These are phyloP conservation scores for Encarsia formosa DNA, from an alignment of 2,888 invertebrate genomes.

Conservation along the genomic window DNA sequence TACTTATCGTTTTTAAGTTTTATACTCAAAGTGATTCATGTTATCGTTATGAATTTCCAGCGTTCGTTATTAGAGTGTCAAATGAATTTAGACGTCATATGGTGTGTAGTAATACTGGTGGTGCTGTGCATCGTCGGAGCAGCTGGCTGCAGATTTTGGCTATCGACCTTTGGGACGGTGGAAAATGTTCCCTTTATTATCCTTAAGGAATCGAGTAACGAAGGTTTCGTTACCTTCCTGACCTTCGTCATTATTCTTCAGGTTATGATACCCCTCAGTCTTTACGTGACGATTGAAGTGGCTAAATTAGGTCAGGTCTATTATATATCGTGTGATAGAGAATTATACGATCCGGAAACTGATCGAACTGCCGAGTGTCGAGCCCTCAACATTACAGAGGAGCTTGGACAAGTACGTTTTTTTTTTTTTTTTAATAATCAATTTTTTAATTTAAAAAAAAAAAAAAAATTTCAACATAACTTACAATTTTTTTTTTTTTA, in stretches of 20 bases:
- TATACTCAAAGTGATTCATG: background rate
- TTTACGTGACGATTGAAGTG: conserved; percentile 95
- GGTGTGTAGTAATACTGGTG: conserved; percentile 90
- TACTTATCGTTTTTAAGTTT: background rate
- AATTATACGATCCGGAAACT: conserved; percentile 79
- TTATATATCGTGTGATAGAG: conserved; percentile 86
- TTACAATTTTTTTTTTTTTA: background rate
- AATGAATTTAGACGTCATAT: conserved; percentile 94
- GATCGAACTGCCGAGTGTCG: conserved; percentile 85
- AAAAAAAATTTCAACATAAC: background rate
- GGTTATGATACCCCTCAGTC: conserved; percentile 93
- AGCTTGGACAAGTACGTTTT: conserved; percentile 77
- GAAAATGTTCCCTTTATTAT: conserved; percentile 65
- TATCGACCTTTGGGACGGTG: conserved; percentile 57
- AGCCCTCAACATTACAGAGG: conserved; percentile 94
- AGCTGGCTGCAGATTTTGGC: conserved; percentile 85
- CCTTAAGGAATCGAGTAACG: conserved; percentile 61
- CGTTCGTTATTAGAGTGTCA: conserved; percentile 85
- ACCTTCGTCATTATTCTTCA: conserved; percentile 93
- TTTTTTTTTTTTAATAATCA: background rate
- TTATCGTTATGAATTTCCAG: conserved; percentile 55
- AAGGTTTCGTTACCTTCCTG: conserved; percentile 87
- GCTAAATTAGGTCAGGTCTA: conserved; percentile 94
- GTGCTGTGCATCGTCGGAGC: conserved; percentile 88
- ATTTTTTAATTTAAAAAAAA: background rate